Evolutionary conservation across 1,140 invertebrate species (phyloP), one percentile per base, ranked within the genome.

Genomic region (Heliothis subflexa): DNA sequence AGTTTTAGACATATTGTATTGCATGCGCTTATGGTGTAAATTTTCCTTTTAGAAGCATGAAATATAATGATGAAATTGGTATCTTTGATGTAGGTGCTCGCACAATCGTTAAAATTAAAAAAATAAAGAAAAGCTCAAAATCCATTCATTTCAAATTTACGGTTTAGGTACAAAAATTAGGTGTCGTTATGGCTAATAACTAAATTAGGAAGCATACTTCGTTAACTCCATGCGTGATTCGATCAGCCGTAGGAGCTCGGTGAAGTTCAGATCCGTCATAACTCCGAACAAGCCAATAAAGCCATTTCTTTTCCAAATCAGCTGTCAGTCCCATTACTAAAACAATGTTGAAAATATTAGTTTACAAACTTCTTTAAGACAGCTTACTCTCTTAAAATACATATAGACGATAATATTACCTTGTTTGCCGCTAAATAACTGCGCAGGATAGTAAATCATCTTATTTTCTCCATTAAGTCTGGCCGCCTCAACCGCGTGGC

Each of bases 211-310:
- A 25, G 84, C 79, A 18, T 18, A 91, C 92, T 86, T 94, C 91
- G 77, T 80, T 90, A n/a, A 87, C 77, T 12, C 89, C 89, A 25
- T 86, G 78, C 12, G 89, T 81, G 62, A 94, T 86, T 81, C 93
- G 88, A 78, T 96, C 96, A 9, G 96, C 96, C 33, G 96, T 96
- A 0, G 95, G 95, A 33, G 97, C 97, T 78, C 95, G 93, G 88
- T 96, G 97, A 11, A 98, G 93, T 78, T 96, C 96, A 0, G 97
- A 97, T n/a, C 96, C 96, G 85, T 97, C 96, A 78, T 96, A 96
- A 73, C 97, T 97, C 78, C 97, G 91, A 0, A 98, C 96, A 25
- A 98, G 96, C 97, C 97, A 98, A 87, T 97, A 98, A 1, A 98
- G 91, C 72, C 95, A 95, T 84, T 96, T 95, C 73, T 96, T 95